Percentiles rank a stretch among this genome's conserved stretches.
These are phyloP conservation scores for Pholis gunnellus DNA, from an alignment of 2,113 vertebrate species.

Conservation along the genomic window DNA sequence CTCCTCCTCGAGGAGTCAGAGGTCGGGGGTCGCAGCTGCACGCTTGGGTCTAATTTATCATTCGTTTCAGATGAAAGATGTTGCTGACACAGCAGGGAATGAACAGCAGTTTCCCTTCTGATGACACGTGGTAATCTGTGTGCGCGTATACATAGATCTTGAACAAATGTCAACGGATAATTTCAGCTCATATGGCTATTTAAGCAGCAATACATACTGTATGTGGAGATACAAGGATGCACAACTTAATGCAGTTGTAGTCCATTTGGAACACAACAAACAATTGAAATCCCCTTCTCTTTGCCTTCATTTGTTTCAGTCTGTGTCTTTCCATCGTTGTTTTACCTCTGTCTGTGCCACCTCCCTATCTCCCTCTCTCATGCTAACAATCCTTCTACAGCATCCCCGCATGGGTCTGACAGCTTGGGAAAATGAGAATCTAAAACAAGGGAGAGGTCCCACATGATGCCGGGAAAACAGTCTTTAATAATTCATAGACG, in stretches of 20 bases:
- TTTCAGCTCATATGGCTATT: neutral
- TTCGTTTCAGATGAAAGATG: conserved; percentile 15
- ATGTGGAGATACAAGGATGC: neutral
- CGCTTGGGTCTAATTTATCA: conserved; percentile 13
- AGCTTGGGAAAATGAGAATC: conserved; percentile 69
- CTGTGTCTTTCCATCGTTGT: neutral
- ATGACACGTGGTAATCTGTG: neutral
- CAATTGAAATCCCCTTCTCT: neutral
- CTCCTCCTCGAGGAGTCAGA: conserved; percentile 13
- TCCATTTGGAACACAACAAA: neutral
- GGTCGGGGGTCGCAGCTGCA: neutral
- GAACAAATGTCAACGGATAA: neutral
- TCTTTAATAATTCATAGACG: conserved; percentile 74
- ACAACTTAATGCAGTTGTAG: neutral
- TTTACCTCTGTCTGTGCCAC: conserved; percentile 23
- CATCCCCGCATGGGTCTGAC: conserved; percentile 64
- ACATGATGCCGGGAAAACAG: conserved; percentile 64
- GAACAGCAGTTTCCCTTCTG: neutral
- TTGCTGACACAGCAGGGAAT: conserved; percentile 28
- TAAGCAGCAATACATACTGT: neutral
- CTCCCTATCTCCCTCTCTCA: neutral
- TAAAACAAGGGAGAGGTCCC: conserved; percentile 55
- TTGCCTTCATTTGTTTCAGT: neutral
- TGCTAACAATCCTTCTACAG: conserved; percentile 52
- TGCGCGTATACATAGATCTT: neutral